Percentiles rank a stretch among this genome's conserved stretches.
Conservation (phyloP, 2,888 invertebrate species). For the Drosophila subquinaria region DNA sequence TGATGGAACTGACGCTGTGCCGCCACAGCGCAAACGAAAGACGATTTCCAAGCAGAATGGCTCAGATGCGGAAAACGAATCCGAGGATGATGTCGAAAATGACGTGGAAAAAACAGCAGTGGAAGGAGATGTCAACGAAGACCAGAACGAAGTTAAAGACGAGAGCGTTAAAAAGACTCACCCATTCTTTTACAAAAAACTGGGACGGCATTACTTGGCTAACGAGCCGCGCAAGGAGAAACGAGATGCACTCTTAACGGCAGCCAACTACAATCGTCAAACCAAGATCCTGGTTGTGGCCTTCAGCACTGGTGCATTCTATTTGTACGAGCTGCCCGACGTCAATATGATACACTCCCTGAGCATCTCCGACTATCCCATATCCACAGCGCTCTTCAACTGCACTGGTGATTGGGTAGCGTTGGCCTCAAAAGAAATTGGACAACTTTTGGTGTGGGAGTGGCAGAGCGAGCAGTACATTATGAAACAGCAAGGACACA, state of each 20-base stretch:
- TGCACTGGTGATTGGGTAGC: conserved; percentile 98
- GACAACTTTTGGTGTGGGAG: conserved; percentile 99
- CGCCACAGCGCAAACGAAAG: conserved; percentile 41
- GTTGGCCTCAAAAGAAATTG: conserved; percentile 94
- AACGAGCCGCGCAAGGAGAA: conserved; percentile 89
- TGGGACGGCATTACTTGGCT: conserved; percentile 91
- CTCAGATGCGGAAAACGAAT: conserved; percentile 84
- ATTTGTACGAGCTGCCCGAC: conserved; percentile 97
- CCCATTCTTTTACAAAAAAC: conserved; percentile 89
- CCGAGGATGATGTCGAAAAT: conserved; percentile 89
- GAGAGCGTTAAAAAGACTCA: conserved; percentile 82
- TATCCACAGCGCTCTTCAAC: conserved; percentile 93
- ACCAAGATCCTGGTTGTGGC: conserved; percentile 94
- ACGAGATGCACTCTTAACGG: conserved; percentile 89
- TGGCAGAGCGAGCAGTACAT: conserved; percentile 99
- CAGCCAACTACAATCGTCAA: conserved; percentile 93
- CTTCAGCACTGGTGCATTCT: conserved; percentile 96
- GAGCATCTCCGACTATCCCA: conserved; percentile 94
- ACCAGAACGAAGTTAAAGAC: conserved; percentile 85
- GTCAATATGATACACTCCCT: conserved; percentile 95
- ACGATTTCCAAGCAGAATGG: conserved; percentile 76
- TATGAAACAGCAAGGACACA: conserved; percentile 99
- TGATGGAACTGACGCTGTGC: conserved; percentile 9
- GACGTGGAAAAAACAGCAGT: conserved; percentile 53
- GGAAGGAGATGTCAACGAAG: conserved; percentile 76